Base-by-base conservation (phyloP, 2,797 vertebrate species). In the Scolopax bukidnonensis region DNA sequence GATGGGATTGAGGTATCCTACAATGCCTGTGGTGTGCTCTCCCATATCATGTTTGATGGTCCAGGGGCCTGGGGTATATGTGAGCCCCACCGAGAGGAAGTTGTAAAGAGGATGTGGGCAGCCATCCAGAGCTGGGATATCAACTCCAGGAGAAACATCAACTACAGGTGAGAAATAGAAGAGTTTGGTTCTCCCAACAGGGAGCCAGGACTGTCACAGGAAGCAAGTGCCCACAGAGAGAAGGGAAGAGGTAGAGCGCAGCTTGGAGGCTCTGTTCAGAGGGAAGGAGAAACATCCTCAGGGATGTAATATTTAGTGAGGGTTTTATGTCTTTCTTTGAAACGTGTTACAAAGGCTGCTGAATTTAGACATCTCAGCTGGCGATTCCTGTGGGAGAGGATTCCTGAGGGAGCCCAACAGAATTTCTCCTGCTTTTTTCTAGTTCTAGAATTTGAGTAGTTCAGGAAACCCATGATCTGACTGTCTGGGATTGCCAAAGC, bases 1-100 rank as follows among this genome's bases (percentile, higher is more conserved):
- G 99, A 99, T 2, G 99, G 99, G 40, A 99, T 99, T 14, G 99
- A 99, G 96, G 99, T 99, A 21, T 99, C 99, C 0, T 99, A 99
- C 93, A 99, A 99, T 0, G 99, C 99, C 5, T 99, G 99, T 1
- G 99, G 99, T 1, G 99, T 99, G 54, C 99, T 99, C 16, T 99
- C 99, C 14, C 99, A 99, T 98, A 99, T 99, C 97, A 99, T 99
- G 99, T 99, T 99, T 7, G 99, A 99, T 14, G 99, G 99, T 27
- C 98, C 99, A 0, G 98, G 99, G 24, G 99, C 98, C 40, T 99
- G 99, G 99, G 97, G 95, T 3, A 99, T 99, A 97, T 98, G 98
- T 10, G 99, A 99, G 45, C 99, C 99, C 0, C 97, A 68, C 24
- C 97, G 99, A 87, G 98, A 98, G 36, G 91, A 98, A 3, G 99